phyloP scores from a whole-genome alignment of 37 sponge, comb jelly and placozoan species.

The Axinella damicornis region DNA sequence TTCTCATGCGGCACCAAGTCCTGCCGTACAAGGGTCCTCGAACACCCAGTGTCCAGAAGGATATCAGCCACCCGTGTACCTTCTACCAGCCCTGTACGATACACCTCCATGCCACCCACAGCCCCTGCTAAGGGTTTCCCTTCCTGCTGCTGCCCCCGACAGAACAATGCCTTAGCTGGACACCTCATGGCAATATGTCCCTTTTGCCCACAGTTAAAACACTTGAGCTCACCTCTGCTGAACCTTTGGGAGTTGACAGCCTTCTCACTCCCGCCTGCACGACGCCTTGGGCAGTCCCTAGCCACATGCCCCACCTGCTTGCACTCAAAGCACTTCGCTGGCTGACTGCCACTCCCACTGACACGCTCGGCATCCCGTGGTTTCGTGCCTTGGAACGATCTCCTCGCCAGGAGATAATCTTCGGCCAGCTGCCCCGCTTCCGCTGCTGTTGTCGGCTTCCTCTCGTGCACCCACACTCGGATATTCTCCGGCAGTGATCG shows the following conservation, averaged over 20 bases:
- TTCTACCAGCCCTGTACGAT: background rate
- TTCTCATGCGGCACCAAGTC: conserved; percentile 42
- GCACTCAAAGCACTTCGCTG: no score
- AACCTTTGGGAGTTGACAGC: no score
- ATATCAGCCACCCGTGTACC: background rate
- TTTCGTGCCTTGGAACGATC: no score
- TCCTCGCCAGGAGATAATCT: conserved; percentile 3
- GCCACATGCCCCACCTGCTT: no score
- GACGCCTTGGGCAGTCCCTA: no score
- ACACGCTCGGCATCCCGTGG: no score
- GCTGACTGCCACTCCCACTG: no score
- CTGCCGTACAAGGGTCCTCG: conserved; percentile 34
- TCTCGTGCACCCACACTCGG: conserved; percentile 31
- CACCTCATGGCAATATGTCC: background rate
- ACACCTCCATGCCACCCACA: background rate
- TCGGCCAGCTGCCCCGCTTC: conserved; percentile 33
- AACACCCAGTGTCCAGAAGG: conserved; percentile 37
- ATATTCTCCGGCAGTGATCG: conserved; percentile 25
- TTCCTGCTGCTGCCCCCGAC: background rate
- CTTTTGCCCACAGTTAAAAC: background rate
- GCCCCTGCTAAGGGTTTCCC: background rate
- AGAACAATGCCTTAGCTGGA: conserved; percentile 6
- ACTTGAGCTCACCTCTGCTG: background rate
- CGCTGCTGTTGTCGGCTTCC: conserved; percentile 26
- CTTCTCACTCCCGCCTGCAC: no score